Evolutionary conservation across 2,797 vertebrate species (phyloP), one percentile per base, ranked within the genome.

Genomic region (Neostethus bicornis): DNA sequence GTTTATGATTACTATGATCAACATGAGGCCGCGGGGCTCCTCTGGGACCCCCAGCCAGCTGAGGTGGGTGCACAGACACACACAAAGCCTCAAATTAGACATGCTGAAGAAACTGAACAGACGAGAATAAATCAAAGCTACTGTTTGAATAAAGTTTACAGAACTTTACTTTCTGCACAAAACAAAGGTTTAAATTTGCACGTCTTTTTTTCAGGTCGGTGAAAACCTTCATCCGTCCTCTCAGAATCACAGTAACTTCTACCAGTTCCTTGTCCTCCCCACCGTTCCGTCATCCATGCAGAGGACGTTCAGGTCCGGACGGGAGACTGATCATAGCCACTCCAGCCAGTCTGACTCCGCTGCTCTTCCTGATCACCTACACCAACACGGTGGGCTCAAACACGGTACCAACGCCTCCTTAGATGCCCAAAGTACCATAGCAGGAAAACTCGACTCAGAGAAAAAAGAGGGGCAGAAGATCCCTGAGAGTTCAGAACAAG

Each of bases 1-100:
- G 2, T 25, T 13, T 58, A 58, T 2, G 75, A 77, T 25, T 53
- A 83, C 48, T 57, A 71, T 19, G 49, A 61, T 37, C 60, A 51
- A 17, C 11, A 29, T 20, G 1, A 1, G 42, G 53, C 6, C 1
- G 16, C 46, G 0, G 60, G 59, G 61, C 37, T 43, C 23, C 35
- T 32, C 9, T 48, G 5, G 58, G 64, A 47, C 19, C 6, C 51
- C 0, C 21, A 45, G 16, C n/a, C 31, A 20, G 3, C 25, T 14
- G 25, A 54, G 43, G 57, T 51, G 14, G 12, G 41, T 29, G n/a
- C 28, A 54, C 28, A 10, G 28, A 2, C 8, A 39, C 16, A 1
- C 37, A 8, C 7, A 13, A 8, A 16, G 3, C 7, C 26, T 28
- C n/a, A n/a, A n/a, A n/a, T n/a, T n/a, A n/a, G n/a, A n/a, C n/a